phyloP scores from a whole-genome alignment of 2,888 invertebrate species.

The Ceriagrion tenellum region DNA sequence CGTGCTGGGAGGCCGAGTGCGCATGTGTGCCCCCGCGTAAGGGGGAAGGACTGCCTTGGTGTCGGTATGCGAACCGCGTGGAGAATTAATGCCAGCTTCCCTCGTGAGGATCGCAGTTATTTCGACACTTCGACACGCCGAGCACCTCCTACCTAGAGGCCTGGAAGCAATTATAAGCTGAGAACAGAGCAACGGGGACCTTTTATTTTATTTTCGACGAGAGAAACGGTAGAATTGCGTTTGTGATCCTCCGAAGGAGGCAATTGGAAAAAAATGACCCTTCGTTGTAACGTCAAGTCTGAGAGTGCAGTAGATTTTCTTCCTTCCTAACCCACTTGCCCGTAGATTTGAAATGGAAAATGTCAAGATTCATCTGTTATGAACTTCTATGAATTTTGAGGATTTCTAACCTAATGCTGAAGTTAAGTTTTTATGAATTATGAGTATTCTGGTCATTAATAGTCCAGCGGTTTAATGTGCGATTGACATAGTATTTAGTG shows the following conservation, averaged over 20 bases:
- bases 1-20: neutral
- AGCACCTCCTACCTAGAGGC: neutral
- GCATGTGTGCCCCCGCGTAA: neutral
- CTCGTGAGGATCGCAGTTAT: conserved; percentile 17
- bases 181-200: neutral
- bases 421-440: too few relatives aligned
- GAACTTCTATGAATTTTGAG: too few relatives aligned
- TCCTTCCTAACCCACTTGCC: neutral
- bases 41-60: neutral
- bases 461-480: too few relatives aligned
- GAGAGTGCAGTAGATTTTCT: neutral
- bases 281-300: neutral
- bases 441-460: too few relatives aligned
- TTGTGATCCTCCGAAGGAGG: neutral
- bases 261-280: neutral
- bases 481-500: too few relatives aligned
- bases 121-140: neutral
- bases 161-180: neutral
- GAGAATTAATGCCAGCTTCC: conserved; percentile 26
- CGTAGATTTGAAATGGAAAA: neutral
- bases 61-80: neutral
- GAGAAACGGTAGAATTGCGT: neutral
- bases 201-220: neutral
- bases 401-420: too few relatives aligned
- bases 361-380: too few relatives aligned